These are phyloP conservation scores for Ceriagrion tenellum DNA, from an alignment of 2,888 invertebrate genomes.

Conservation along the genomic window DNA sequence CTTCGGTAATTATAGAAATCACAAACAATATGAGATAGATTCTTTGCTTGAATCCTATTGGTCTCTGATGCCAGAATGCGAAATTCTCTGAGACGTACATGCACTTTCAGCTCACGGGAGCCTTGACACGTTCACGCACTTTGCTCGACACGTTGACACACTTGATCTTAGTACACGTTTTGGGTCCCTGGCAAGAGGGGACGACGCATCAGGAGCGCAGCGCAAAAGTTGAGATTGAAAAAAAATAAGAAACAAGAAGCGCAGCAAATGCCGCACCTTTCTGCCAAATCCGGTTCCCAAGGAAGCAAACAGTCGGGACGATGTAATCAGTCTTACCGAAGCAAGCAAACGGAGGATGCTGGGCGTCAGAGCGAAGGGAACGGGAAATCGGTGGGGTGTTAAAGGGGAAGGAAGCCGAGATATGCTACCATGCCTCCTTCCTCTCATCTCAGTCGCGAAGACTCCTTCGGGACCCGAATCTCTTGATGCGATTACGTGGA, in stretches of 20 bases:
- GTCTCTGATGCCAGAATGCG: too few relatives aligned
- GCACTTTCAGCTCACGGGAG: too few relatives aligned
- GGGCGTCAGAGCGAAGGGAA: not conserved
- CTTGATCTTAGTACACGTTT: not conserved
- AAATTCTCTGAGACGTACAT: too few relatives aligned
- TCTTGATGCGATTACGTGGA: not conserved
- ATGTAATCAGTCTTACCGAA: not conserved
- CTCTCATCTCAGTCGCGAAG: not conserved
- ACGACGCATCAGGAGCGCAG: not conserved
- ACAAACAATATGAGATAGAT: too few relatives aligned
- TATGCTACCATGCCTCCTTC: not conserved
- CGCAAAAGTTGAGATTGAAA: not conserved
- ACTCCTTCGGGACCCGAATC: not conserved
- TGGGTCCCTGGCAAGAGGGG: not conserved
- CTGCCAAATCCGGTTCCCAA: not conserved
- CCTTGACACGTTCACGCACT: too few relatives aligned
- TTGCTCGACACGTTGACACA: too few relatives aligned
- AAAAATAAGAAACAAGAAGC: not conserved
- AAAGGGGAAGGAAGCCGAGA: not conserved
- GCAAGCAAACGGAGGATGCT: not conserved
- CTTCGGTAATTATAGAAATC: too few relatives aligned
- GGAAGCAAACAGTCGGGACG: not conserved
- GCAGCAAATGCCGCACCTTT: not conserved
- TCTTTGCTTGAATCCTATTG: too few relatives aligned
- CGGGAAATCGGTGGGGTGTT: not conserved